These are phyloP conservation scores for Tympanuchus pallidicinctus DNA, from an alignment of 2,113 vertebrate genomes.

Conservation along the genomic window DNA sequence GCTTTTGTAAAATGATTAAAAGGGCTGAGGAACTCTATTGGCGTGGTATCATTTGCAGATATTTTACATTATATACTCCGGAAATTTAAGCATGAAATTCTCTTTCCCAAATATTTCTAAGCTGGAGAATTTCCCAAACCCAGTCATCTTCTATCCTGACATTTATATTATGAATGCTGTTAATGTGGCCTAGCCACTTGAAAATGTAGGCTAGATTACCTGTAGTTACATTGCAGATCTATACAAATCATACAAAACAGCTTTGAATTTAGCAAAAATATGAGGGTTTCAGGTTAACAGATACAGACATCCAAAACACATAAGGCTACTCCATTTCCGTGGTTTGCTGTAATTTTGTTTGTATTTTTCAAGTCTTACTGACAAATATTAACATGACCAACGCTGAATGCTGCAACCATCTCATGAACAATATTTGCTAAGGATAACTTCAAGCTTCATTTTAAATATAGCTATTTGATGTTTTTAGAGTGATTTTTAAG, in stretches of 20 bases:
- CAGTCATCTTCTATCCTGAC: neutral
- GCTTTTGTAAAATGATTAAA: neutral
- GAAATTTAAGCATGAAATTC: neutral
- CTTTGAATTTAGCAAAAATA: neutral
- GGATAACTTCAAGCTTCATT: neutral
- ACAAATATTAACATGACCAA: rapidly evolving
- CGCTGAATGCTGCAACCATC: neutral
- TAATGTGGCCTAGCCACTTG: neutral
- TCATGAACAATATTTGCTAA: neutral
- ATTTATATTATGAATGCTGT: neutral
- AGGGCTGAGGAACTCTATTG: neutral
- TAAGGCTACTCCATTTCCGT: neutral
- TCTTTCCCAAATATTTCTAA: neutral
- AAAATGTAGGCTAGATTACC: neutral
- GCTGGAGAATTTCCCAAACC: neutral
- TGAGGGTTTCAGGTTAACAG: neutral
- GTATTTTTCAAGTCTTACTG: neutral
- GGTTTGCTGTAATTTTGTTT: neutral
- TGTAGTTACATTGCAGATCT: neutral
- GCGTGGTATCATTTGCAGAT: neutral
- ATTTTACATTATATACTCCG: neutral
- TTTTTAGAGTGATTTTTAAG: neutral
- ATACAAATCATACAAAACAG: neutral
- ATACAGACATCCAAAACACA: neutral
- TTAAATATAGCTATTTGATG: neutral